Percentiles rank a stretch among this genome's conserved stretches.
phyloP scores from a whole-genome alignment of 2,888 invertebrate species.

The Polymixis lichenea region DNA sequence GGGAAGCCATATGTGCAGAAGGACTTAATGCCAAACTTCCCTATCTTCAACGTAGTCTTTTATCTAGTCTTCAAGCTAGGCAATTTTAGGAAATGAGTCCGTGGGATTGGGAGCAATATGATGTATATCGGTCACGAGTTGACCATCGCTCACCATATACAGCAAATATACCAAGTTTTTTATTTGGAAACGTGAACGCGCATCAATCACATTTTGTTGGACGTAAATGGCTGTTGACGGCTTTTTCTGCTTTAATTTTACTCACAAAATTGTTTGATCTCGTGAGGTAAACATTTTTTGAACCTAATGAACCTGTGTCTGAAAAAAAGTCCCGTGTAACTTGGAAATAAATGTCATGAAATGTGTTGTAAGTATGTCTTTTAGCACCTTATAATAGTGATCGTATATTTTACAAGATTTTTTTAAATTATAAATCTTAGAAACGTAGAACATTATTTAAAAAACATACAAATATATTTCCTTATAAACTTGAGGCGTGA shows the following conservation, averaged over 20 bases:
- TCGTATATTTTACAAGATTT: not conserved
- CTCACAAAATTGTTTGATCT: conserved; percentile 19
- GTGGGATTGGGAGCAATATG: conserved; percentile 52
- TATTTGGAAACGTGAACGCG: conserved; percentile 39
- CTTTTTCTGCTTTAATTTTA: conserved; percentile 28
- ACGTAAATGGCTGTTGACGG: conserved; percentile 30
- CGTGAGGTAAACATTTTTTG: conserved; percentile 9
- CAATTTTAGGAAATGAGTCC: conserved; percentile 18
- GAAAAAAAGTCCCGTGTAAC: not conserved
- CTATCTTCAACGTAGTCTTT: no score
- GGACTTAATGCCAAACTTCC: no score
- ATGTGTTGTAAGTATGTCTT: not conserved
- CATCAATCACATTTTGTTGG: conserved; percentile 43
- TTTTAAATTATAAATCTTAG: no score
- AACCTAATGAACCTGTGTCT: no score
- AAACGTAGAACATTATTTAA: no score
- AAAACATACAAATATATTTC: no score
- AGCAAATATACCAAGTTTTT: conserved; percentile 42
- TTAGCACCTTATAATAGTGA: no score
- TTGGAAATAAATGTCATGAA: no score
- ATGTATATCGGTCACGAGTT: conserved; percentile 48
- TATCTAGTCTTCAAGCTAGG: not conserved
- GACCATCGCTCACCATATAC: conserved; percentile 33
- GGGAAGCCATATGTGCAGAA: no score
- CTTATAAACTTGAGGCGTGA: no score